Evolutionary conservation across 2,113 vertebrate genomes (phyloP).

Genomic region (Scomber colias): DNA sequence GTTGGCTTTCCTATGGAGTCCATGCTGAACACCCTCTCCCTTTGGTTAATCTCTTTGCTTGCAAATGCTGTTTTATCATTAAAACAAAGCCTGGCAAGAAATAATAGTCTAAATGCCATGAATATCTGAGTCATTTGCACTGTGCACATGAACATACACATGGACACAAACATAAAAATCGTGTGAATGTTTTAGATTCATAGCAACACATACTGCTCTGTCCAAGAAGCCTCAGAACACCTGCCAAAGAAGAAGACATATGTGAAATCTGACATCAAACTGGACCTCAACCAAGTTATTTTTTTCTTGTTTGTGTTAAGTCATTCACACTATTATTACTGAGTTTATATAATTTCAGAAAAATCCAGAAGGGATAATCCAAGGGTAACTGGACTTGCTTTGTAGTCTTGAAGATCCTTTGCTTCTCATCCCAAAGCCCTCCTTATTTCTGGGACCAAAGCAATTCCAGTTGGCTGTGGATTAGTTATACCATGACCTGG

Average conservation of each 20-base stretch:
- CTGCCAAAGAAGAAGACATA: constrained; percentile 61
- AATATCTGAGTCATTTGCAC: constrained; percentile 25
- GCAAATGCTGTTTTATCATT: constrained; percentile 16
- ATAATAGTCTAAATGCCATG: constrained; percentile 20
- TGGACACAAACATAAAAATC: constrained; percentile 42
- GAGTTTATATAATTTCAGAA: not conserved
- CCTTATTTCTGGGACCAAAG: too few relatives aligned
- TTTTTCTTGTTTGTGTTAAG: constrained; percentile 31
- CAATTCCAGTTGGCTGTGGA: too few relatives aligned
- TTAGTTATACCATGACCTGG: too few relatives aligned
- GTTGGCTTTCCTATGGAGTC: constrained; percentile 46
- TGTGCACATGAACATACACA: constrained; percentile 11
- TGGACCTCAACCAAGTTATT: constrained; percentile 52
- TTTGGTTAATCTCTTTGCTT: constrained; percentile 14
- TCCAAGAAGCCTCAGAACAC: constrained; percentile 51
- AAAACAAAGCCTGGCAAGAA: constrained; percentile 12
- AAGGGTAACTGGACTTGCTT: too few relatives aligned
- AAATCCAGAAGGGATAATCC: not conserved
- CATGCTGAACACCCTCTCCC: constrained; percentile 11
- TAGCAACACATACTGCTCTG: constrained; percentile 39
- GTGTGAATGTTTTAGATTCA: constrained; percentile 50
- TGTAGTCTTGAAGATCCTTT: too few relatives aligned
- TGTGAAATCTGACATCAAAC: constrained; percentile 56
- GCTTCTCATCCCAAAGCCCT: too few relatives aligned
- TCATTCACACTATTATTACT: not conserved